Evolutionary conservation across 2,797 vertebrate species (phyloP).

Genomic region (Gadopsis bispinosus): DNA sequence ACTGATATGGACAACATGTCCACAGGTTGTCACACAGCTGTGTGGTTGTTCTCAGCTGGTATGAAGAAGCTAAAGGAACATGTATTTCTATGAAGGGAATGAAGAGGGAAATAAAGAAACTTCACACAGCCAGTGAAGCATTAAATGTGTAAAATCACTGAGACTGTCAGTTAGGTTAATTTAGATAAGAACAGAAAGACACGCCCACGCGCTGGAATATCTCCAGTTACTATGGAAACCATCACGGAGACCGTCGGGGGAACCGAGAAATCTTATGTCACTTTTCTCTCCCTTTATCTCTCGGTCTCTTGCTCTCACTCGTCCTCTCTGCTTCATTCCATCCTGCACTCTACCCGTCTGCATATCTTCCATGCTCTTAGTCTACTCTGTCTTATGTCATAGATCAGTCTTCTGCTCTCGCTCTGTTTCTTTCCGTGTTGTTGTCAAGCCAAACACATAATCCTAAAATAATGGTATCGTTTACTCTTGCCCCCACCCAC

Average conservation of each 20-base stretch:
- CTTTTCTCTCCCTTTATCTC: constrained; percentile 59
- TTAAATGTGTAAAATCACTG: constrained; percentile 64
- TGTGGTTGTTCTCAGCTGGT: background rate
- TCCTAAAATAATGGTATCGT: constrained; percentile 27
- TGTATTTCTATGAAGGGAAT: constrained; percentile 21
- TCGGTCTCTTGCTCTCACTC: constrained; percentile 45
- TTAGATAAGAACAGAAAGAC: constrained; percentile 76
- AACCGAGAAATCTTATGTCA: constrained; percentile 78
- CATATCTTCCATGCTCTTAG: constrained; percentile 13
- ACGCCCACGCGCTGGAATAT: constrained; percentile 78
- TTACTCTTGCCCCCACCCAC: background rate
- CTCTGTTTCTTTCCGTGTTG: constrained; percentile 24
- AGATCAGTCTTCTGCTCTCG: background rate
- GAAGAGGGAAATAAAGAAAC: constrained; percentile 4
- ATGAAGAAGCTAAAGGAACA: background rate
- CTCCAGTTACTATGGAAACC: constrained; percentile 83
- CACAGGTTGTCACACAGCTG: too few relatives aligned
- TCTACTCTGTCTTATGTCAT: constrained; percentile 33
- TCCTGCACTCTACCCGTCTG: constrained; percentile 32
- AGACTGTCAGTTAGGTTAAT: constrained; percentile 74
- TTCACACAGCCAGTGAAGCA: constrained; percentile 38
- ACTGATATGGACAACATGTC: background rate
- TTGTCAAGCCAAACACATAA: constrained; percentile 41
- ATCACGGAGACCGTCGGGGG: constrained; percentile 68
- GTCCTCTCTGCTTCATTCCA: constrained; percentile 45